phyloP scores from a whole-genome alignment of 2,888 invertebrate species.

The Acrocera orbiculus region DNA sequence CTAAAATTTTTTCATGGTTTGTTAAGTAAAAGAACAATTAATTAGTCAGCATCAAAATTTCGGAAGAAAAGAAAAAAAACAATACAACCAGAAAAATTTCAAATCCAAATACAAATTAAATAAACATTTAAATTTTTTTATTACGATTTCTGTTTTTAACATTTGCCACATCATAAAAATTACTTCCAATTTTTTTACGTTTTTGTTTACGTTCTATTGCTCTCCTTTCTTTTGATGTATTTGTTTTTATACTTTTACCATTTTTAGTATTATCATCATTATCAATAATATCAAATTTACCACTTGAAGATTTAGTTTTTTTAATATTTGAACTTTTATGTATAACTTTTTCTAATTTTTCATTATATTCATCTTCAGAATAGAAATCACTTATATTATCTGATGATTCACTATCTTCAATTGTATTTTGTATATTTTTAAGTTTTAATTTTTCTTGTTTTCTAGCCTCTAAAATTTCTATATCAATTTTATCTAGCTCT shows the following conservation, averaged over 20 bases:
- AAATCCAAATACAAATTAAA: no score
- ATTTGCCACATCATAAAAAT: conserved; percentile 77
- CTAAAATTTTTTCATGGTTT: no score
- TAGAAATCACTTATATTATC: conserved; percentile 50
- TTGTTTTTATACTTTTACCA: conserved; percentile 24
- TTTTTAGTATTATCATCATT: conserved; percentile 24
- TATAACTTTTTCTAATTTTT: conserved; percentile 27
- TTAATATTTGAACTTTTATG: conserved; percentile 17
- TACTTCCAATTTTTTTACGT: conserved; percentile 68
- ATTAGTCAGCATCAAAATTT: no score
- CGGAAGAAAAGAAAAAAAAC: no score
- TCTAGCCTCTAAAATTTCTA: conserved; percentile 39
- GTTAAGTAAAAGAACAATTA: no score
- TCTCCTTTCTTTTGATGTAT: conserved; percentile 62
- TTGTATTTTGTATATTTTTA: conserved; percentile 20
- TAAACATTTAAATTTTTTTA: conserved; percentile 35
- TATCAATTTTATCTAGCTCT: conserved; percentile 33
- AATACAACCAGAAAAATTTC: no score
- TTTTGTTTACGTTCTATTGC: conserved; percentile 55
- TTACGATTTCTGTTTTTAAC: conserved; percentile 73
- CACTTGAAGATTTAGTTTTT: conserved; percentile 35
- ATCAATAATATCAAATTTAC: conserved; percentile 38
- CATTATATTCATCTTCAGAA: conserved; percentile 43
- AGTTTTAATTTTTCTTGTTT: conserved; percentile 23
- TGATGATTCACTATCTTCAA: conserved; percentile 33